A percentile compares a stretch with the other conserved stretches of the same genome.
Conservation (phyloP, 2,797 vertebrate genomes). For the Gastrophryne carolinensis region DNA sequence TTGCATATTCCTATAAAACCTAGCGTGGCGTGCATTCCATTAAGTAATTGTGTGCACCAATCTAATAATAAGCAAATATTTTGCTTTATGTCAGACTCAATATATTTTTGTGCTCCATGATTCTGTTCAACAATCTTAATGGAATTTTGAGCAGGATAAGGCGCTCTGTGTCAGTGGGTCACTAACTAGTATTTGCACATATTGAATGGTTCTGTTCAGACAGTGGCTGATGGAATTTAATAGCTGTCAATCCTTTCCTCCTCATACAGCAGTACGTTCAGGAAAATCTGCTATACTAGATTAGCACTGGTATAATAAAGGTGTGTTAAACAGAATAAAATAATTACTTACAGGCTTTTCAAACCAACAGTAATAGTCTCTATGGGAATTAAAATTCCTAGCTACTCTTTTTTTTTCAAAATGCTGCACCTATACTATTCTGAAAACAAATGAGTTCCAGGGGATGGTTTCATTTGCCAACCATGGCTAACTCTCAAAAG, state of each 20-base stretch:
- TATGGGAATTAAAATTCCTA: no score
- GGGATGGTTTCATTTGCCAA: no score
- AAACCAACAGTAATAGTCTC: no score
- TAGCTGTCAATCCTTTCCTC: constrained; percentile 19
- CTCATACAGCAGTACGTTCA: not conserved
- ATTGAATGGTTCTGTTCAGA: constrained; percentile 16
- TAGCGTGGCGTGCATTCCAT: no score
- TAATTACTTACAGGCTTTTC: no score
- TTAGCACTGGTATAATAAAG: not conserved
- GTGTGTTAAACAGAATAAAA: not conserved
- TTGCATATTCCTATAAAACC: no score
- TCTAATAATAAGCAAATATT: constrained; percentile 21
- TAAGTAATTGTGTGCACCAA: not conserved
- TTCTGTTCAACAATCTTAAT: constrained; percentile 29
- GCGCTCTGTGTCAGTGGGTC: constrained; percentile 10
- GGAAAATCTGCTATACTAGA: not conserved
- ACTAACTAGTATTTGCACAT: constrained; percentile 39
- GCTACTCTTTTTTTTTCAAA: no score
- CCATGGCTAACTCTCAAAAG: no score
- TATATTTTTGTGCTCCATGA: not conserved
- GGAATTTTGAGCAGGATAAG: constrained; percentile 29
- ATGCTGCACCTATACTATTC: no score
- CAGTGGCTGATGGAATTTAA: constrained; percentile 19
- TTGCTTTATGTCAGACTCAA: not conserved
- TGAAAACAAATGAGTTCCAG: no score